A percentile compares a stretch with the other conserved stretches of the same genome.
These are phyloP conservation scores for Gavialis gangeticus DNA, from an alignment of 2,113 vertebrate species.

Conservation along the genomic window DNA sequence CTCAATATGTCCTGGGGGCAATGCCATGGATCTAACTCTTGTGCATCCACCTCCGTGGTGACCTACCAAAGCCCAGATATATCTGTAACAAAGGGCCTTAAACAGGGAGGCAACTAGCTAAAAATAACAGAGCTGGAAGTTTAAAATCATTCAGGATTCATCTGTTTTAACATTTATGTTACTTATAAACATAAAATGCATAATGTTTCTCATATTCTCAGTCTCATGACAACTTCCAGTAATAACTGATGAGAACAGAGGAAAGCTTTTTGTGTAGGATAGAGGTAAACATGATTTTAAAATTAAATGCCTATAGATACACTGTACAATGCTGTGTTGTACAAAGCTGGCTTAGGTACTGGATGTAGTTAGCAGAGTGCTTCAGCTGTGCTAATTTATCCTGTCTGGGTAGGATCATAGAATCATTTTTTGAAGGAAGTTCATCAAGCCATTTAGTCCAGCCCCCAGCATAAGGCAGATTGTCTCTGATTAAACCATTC, in stretches of 20 bases:
- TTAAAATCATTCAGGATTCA: neutral
- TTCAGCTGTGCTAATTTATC: no score
- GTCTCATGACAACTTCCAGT: rapidly evolving
- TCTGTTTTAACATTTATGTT: neutral
- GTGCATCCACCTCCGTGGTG: neutral
- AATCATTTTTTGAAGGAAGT: no score
- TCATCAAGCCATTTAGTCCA: no score
- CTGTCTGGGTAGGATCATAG: no score
- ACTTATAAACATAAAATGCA: neutral
- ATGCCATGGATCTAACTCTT: neutral
- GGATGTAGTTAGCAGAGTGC: no score
- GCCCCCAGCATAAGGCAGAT: no score
- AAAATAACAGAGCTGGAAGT: neutral
- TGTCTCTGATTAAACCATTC: no score
- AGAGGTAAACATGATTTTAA: neutral
- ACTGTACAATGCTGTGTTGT: no score
- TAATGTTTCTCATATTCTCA: neutral
- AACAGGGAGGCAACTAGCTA: neutral
- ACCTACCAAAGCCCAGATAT: neutral
- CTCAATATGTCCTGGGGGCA: neutral
- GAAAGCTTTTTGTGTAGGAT: rapidly evolving
- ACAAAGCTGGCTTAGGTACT: no score
- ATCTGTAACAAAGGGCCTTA: neutral
- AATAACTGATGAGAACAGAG: neutral
- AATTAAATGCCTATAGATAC: neutral